These are phyloP conservation scores for Tapera naevia DNA, from an alignment of 2,797 vertebrate genomes.

Conservation along the genomic window DNA sequence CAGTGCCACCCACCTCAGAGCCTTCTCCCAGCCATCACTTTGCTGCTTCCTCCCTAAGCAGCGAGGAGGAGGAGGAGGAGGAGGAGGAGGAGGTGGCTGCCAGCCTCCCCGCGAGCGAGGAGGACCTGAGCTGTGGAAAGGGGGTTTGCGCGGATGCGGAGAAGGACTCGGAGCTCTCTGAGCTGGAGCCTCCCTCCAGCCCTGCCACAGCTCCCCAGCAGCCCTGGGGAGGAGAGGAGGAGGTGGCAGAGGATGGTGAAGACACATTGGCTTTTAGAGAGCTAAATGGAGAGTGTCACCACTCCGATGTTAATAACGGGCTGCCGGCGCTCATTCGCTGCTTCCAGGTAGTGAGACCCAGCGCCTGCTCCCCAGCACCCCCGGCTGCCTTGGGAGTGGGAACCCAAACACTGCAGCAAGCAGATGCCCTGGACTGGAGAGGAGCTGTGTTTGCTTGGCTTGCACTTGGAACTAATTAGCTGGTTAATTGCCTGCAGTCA, in stretches of 20 bases:
- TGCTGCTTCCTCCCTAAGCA: slow-evolving; percentile 65
- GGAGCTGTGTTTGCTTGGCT: background rate
- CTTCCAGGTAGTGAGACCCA: slow-evolving; percentile 78
- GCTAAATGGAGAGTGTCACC: slow-evolving; percentile 58
- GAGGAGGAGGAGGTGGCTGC: slow-evolving; percentile 39
- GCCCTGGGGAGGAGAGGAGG: slow-evolving; percentile 43
- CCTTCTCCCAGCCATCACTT: slow-evolving; percentile 53
- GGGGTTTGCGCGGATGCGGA: slow-evolving; percentile 58
- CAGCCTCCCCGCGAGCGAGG: slow-evolving; percentile 37
- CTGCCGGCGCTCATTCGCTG: slow-evolving; percentile 77
- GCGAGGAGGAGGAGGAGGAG: slow-evolving; percentile 63
- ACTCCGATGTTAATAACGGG: slow-evolving; percentile 18
- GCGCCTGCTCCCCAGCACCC: background rate
- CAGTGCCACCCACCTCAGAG: slow-evolving; percentile 34
- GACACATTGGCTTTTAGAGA: slow-evolving; percentile 59
- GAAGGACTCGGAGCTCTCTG: slow-evolving; percentile 38
- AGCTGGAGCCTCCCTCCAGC: slow-evolving; percentile 8
- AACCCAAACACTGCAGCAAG: slow-evolving; percentile 69
- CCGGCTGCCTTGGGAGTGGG: background rate
- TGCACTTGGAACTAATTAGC: background rate
- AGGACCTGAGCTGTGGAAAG: slow-evolving; percentile 57
- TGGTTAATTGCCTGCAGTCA: background rate
- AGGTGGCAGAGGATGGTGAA: slow-evolving; percentile 69
- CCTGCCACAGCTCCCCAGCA: slow-evolving; percentile 47
- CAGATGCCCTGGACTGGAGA: slow-evolving; percentile 8